Base-by-base conservation (phyloP, 2,888 invertebrate genomes). In the Aspidiotus rigidus region DNA sequence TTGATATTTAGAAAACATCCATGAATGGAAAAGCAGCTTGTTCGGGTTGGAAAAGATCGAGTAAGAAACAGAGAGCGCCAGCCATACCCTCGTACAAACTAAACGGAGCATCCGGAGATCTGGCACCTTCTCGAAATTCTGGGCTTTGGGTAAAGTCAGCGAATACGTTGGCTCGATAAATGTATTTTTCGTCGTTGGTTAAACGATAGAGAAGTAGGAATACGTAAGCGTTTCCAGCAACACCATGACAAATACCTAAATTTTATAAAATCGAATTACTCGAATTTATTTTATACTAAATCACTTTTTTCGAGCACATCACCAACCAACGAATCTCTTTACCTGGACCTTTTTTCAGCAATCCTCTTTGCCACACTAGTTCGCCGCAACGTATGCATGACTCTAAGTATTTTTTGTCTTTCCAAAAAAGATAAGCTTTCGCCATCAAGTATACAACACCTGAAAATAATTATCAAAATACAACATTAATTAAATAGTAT, bases 1-100 rank as follows among this genome's bases (percentile, higher is more conserved):
- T 16, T 56, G 10, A 16, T 7, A 39, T 13, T 59, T 74, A 76
- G 78, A 83, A 86, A 67, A 90, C 81, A 82, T 91, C 87, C 80
- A 87, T 87, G 76, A 93, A 90, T 0, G 93, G 93, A 78, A 92
- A 93, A 75, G 84, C 83, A 6, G 92, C 89, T 71, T 82, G 82
- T 39, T 85, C 81, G 7, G 91, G 90, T 62, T 85, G 79, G 1
- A 87, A 78, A 1, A 93, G 79, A 80, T 94, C 93, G 9, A 84
- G 81, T 64, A 94, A 79, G 77, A 83, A 94, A 76, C 92, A 93
- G 9, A 88, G 86, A 1, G 92, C 89, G 3, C 94, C 94, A 10
- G 93, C 90, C 69, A 85, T 82, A 1, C 94, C 94, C 79, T 94
- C 94, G 78, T 86, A 92, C 74, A 95, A 81, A 76, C 90, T 91